These are phyloP conservation scores for Psix sp. DNA, from an alignment of 1,140 invertebrate species.

Conservation along the genomic window DNA sequence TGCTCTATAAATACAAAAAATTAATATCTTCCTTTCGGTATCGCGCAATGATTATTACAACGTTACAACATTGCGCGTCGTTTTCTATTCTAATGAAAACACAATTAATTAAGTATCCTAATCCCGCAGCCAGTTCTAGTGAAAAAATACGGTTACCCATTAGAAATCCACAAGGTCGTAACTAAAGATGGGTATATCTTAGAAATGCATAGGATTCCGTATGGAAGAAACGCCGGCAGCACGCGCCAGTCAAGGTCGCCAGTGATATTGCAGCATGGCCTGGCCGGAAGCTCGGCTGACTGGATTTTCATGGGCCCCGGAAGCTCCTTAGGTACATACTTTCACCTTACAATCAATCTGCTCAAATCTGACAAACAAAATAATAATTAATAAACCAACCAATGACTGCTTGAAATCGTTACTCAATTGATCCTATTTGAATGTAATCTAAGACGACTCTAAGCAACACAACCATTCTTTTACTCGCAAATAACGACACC, in stretches of 20 bases:
- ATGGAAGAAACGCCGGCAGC: slow-evolving; percentile 45
- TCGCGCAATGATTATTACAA: background rate
- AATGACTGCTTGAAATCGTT: too few species aligned
- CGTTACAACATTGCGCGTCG: background rate
- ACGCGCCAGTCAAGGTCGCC: slow-evolving; percentile 64
- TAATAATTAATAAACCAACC: too few species aligned
- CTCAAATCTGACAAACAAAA: too few species aligned
- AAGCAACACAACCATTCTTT: slow-evolving; percentile 36
- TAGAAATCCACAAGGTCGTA: slow-evolving; percentile 78
- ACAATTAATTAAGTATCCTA: slow-evolving; percentile 7
- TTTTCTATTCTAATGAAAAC: background rate
- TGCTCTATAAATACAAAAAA: background rate
- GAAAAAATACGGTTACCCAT: slow-evolving; percentile 76
- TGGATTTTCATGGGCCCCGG: slow-evolving; percentile 80
- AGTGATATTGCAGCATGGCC: slow-evolving; percentile 82
- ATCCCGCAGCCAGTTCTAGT: slow-evolving; percentile 75
- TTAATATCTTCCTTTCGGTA: background rate
- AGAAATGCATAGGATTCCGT: slow-evolving; percentile 81
- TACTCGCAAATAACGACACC: slow-evolving; percentile 23
- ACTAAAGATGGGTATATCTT: slow-evolving; percentile 85
- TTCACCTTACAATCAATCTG: too few species aligned
- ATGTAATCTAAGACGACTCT: slow-evolving; percentile 15
- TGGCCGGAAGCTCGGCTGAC: slow-evolving; percentile 79
- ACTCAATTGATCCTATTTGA: too few species aligned
- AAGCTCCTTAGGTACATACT: slow-evolving; percentile 71